These are phyloP conservation scores for Ooceraea biroi DNA, from an alignment of 1,140 invertebrate species.

Conservation along the genomic window DNA sequence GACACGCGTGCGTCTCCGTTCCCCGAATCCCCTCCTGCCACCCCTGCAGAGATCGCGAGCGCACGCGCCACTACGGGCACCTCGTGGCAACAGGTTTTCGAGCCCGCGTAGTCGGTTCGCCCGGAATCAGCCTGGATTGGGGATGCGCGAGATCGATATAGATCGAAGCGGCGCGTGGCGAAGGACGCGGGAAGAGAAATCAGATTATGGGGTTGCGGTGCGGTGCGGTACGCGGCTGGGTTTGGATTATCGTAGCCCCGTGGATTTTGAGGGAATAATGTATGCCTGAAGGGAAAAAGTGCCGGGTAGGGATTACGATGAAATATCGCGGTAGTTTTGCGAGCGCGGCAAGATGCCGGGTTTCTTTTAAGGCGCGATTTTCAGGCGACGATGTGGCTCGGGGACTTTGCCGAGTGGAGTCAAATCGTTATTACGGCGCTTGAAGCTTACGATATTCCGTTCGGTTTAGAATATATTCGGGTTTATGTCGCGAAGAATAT, in stretches of 20 bases:
- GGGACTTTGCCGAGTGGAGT: not conserved
- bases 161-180: constrained; percentile 11
- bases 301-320: constrained; percentile 9
- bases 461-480: not conserved
- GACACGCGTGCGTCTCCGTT: constrained; percentile 75
- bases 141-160: constrained; percentile 43
- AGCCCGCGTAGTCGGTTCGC: constrained; percentile 52
- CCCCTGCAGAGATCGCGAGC: constrained; percentile 55
- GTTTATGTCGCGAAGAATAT: not conserved
- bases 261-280: constrained; percentile 35
- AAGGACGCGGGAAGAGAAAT: constrained; percentile 16
- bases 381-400: not conserved
- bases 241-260: constrained; percentile 18
- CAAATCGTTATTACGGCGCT: not conserved
- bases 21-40: constrained; percentile 2
- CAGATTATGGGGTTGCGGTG: not conserved
- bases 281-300: not conserved
- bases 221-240: not conserved
- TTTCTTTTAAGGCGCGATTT: not conserved
- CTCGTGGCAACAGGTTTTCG: constrained; percentile 79
- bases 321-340: constrained; percentile 26
- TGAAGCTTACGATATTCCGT: not conserved
- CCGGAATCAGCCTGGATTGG: constrained; percentile 23
- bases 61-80: constrained; percentile 70
- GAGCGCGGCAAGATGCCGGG: not conserved